Conservation (phyloP, 1,140 invertebrate genomes). For the Heliothis subflexa region DNA sequence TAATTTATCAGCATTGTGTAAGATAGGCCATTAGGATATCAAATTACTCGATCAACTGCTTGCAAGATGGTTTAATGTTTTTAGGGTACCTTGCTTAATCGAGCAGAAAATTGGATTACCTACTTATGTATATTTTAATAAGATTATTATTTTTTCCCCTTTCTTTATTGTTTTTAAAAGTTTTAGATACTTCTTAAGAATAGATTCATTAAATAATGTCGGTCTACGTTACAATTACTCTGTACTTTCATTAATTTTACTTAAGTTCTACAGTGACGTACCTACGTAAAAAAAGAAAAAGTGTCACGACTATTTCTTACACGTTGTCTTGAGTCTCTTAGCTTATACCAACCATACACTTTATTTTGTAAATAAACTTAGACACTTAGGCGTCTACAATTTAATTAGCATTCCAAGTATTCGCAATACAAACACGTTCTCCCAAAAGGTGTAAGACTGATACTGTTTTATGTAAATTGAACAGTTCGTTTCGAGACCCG, state of each 20-base stretch:
- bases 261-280: no score
- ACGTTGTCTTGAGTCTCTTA: no score
- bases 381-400: not conserved
- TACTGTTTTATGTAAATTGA: conserved; percentile 23
- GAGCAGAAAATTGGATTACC: conserved; percentile 18
- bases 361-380: no score
- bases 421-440: not conserved
- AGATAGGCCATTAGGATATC: conserved; percentile 28
- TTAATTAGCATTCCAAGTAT: conserved; percentile 18
- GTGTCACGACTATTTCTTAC: no score
- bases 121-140: conserved; percentile 13
- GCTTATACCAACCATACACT: no score
- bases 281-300: no score
- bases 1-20: conserved; percentile 40
- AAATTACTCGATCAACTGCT: conserved; percentile 15
- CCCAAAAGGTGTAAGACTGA: conserved; percentile 3
- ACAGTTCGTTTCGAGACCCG: conserved; percentile 3
- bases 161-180: no score
- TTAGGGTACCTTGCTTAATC: conserved; percentile 35
- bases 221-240: no score
- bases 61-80: conserved; percentile 35
- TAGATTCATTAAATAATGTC: no score
- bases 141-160: not conserved
- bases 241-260: no score
- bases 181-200: no score